These are phyloP conservation scores for Hylaea fasciaria DNA, from an alignment of 2,888 invertebrate genomes.

Conservation along the genomic window DNA sequence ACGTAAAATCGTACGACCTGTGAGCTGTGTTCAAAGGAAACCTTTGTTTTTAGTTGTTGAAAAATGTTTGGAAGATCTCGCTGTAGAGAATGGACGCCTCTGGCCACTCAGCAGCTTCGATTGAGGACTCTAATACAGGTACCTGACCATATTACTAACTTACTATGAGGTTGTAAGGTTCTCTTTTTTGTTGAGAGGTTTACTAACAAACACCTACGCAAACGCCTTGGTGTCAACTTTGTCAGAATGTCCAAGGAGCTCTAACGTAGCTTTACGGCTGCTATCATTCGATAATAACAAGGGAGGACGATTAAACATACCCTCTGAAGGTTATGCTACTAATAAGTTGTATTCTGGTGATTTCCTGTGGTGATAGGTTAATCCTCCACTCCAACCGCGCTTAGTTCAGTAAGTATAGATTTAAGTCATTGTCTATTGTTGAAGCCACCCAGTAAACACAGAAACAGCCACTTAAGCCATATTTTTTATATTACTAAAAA, in stretches of 20 bases:
- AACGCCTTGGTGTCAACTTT: neutral
- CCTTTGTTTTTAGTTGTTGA: conserved; percentile 48
- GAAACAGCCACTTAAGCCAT: no score
- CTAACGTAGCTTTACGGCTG: neutral
- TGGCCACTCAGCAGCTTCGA: conserved; percentile 93
- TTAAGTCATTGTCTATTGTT: no score
- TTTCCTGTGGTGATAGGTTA: no score
- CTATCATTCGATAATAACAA: no score
- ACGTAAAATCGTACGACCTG: neutral
- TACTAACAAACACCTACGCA: conserved; percentile 71
- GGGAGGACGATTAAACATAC: no score
- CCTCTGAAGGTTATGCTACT: no score
- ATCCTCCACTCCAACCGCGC: no score
- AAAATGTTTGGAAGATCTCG: conserved; percentile 87
- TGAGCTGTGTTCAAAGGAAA: neutral
- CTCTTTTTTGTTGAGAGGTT: conserved; percentile 41
- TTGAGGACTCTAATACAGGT: conserved; percentile 92
- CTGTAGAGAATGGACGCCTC: conserved; percentile 91
- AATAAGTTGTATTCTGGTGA: no score
- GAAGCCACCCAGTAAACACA: no score
- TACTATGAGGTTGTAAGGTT: neutral
- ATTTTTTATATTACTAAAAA: no score
- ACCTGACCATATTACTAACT: neutral
- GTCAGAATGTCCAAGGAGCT: neutral
- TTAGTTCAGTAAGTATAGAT: no score